Percentiles rank a stretch among this genome's conserved stretches.
Conservation (phyloP, 2,888 invertebrate genomes). For the Serrognathus titanus region DNA sequence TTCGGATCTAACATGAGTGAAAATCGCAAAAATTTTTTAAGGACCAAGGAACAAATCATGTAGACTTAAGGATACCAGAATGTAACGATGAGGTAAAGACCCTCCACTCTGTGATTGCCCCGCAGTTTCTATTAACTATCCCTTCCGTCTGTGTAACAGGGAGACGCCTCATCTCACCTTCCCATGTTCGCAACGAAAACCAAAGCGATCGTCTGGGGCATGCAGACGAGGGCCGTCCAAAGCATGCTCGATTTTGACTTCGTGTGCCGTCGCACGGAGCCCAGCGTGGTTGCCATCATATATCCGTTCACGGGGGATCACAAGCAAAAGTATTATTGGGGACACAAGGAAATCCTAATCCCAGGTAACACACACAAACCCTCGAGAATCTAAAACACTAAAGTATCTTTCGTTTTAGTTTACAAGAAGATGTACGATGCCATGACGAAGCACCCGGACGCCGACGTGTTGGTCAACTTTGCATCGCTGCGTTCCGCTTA, state of each 20-base stretch:
- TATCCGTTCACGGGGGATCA: slow-evolving; percentile 99
- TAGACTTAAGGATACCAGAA: slow-evolving; percentile 37
- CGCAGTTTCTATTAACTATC: slow-evolving; percentile 11
- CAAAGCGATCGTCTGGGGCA: slow-evolving; percentile 97
- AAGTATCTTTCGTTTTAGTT: slow-evolving; percentile 45
- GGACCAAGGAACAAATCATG: slow-evolving; percentile 39
- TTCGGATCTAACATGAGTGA: neutral
- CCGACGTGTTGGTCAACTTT: slow-evolving; percentile 94
- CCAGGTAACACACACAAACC: slow-evolving; percentile 51
- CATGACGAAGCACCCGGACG: slow-evolving; percentile 90
- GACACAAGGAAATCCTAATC: slow-evolving; percentile 93
- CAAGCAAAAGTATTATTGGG: slow-evolving; percentile 99
- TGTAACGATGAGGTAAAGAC: slow-evolving; percentile 28
- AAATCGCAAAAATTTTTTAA: slow-evolving; percentile 28
- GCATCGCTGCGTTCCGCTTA: slow-evolving; percentile 97
- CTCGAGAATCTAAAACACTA: too few species aligned
- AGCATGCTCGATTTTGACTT: slow-evolving; percentile 96
- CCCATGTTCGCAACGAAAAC: slow-evolving; percentile 80
- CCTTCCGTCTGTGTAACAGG: slow-evolving; percentile 24
- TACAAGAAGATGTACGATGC: slow-evolving; percentile 98
- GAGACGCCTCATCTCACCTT: slow-evolving; percentile 35
- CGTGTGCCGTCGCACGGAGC: slow-evolving; percentile 83
- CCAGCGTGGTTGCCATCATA: slow-evolving; percentile 93
- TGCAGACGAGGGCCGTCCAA: slow-evolving; percentile 96
- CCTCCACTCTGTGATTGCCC: neutral